phyloP scores from a whole-genome alignment of 1,140 invertebrate genomes.

The Platorchestia sp. region DNA sequence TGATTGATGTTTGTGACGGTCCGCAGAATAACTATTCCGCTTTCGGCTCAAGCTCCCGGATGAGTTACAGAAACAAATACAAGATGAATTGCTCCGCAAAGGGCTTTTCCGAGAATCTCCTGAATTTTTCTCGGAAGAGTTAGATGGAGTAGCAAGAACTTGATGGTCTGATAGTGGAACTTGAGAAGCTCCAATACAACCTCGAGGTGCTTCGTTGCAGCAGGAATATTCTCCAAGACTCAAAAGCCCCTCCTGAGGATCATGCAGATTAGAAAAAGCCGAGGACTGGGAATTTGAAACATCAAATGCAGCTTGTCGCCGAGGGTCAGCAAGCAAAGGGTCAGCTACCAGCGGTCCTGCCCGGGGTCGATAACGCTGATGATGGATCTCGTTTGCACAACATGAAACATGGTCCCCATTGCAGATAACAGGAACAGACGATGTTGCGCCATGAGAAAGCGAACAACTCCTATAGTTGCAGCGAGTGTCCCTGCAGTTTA shows the following conservation, averaged over 20 bases:
- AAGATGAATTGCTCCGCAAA: background rate
- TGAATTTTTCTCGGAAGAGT: background rate
- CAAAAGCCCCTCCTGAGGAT: background rate
- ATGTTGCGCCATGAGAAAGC: background rate
- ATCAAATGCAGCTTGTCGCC: background rate
- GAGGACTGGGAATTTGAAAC: background rate
- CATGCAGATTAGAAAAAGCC: background rate
- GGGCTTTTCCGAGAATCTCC: background rate
- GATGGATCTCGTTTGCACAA: constrained; percentile 4
- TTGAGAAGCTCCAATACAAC: background rate
- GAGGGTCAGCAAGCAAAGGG: background rate
- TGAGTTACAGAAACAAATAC: background rate
- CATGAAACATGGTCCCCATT: constrained; percentile 7
- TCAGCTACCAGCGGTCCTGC: background rate
- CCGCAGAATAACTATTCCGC: background rate
- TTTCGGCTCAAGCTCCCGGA: background rate
- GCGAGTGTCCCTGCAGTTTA: background rate
- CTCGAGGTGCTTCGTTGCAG: background rate
- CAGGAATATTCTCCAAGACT: background rate
- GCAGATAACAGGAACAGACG: background rate
- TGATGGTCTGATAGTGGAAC: background rate
- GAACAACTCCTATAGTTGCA: background rate
- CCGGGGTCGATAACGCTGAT: background rate
- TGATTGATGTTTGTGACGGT: background rate
- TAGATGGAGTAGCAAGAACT: background rate